Evolutionary conservation across 2,888 invertebrate genomes (phyloP).

Genomic region (Actias luna): DNA sequence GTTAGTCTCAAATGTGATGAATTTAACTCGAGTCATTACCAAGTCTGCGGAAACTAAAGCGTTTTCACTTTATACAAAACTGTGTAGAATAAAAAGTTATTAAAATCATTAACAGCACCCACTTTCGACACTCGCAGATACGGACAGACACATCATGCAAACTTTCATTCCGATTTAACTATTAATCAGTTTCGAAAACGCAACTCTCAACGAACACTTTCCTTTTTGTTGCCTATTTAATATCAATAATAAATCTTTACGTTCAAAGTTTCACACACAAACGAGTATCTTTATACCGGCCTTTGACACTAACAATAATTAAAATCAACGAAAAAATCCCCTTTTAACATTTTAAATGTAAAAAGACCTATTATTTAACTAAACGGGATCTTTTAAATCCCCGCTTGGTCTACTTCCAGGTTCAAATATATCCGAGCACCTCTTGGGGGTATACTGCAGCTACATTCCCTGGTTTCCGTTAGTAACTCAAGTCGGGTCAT

Average conservation of each 20-base stretch:
- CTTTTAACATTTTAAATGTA: too few species aligned
- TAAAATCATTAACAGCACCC: neutral
- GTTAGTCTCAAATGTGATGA: too few species aligned
- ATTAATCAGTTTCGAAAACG: neutral
- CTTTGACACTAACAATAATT: too few species aligned
- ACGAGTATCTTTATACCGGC: neutral
- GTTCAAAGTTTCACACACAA: neutral
- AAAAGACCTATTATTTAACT: too few species aligned
- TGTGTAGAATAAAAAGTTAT: neutral
- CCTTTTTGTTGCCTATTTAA: neutral
- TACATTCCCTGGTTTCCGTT: too few species aligned
- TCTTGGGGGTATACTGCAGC: too few species aligned
- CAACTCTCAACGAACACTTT: slow-evolving; percentile 20
- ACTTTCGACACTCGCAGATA: neutral
- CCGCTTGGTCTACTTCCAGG: too few species aligned
- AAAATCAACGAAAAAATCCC: too few species aligned
- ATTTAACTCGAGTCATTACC: too few species aligned
- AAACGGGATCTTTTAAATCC: too few species aligned
- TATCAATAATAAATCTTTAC: neutral
- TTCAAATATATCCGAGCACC: too few species aligned
- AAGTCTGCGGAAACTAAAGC: neutral
- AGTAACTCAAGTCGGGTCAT: too few species aligned
- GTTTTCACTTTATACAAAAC: neutral
- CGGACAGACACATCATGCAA: neutral
- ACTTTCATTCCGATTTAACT: slow-evolving; percentile 3